Percentiles rank a stretch among this genome's conserved stretches.
phyloP scores from a whole-genome alignment of 2,113 vertebrate genomes.

The Mugil cephalus region DNA sequence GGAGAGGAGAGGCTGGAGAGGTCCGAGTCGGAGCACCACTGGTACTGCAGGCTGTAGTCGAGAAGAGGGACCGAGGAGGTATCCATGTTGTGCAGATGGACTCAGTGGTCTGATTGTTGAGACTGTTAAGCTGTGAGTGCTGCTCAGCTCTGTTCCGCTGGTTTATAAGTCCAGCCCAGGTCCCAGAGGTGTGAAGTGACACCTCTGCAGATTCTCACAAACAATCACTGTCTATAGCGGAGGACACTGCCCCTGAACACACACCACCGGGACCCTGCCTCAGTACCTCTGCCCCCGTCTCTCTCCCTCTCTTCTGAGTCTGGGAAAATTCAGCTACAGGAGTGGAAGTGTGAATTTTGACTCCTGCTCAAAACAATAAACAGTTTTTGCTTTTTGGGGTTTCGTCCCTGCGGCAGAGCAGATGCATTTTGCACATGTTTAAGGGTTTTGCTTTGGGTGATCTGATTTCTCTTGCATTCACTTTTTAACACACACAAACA shows the following conservation, averaged over 20 bases:
- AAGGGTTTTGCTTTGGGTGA: constrained; percentile 21
- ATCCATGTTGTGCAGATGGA: constrained; percentile 75
- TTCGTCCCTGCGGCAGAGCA: constrained; percentile 39
- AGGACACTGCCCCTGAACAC: constrained; percentile 54
- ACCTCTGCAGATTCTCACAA: constrained; percentile 85
- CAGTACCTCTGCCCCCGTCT: constrained; percentile 20
- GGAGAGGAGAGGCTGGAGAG: constrained; percentile 81
- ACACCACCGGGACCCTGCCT: constrained; percentile 47
- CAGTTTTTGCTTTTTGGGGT: constrained; percentile 59
- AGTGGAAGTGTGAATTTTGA: constrained; percentile 87
- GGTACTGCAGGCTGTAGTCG: constrained; percentile 72
- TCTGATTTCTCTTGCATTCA: constrained; percentile 3
- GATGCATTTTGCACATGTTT: constrained; percentile 76
- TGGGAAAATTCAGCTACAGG: constrained; percentile 83
- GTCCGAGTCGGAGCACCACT: constrained; percentile 85
- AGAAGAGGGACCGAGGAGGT: constrained; percentile 67
- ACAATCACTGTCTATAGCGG: constrained; percentile 68
- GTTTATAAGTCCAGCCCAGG: constrained; percentile 82
- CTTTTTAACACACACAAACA: constrained; percentile 6
- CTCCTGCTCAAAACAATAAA: constrained; percentile 84
- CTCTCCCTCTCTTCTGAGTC: constrained; percentile 62
- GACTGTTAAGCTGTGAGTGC: constrained; percentile 59
- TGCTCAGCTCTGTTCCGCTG: constrained; percentile 54
- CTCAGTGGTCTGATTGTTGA: constrained; percentile 53
- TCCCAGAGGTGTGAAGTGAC: constrained; percentile 85